Evolutionary conservation across 92 coral and sea anemone species (phyloP).

Genomic region (Plumapathes pennacea): DNA sequence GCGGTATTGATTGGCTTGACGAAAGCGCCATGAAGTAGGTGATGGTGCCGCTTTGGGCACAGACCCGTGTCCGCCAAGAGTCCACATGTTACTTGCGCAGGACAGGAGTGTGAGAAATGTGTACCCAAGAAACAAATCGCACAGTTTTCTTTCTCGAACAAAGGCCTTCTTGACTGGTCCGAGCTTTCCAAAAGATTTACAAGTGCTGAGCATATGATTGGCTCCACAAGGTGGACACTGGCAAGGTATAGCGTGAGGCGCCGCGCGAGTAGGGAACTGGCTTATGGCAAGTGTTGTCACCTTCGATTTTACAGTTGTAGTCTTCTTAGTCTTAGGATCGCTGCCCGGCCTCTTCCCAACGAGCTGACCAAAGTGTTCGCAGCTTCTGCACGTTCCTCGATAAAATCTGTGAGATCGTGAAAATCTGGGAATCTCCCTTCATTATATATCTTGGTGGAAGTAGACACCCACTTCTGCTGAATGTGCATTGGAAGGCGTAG

Average conservation of each 20-base stretch:
- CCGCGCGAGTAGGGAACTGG: background rate
- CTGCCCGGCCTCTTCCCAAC: no score
- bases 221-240: constrained; percentile 6
- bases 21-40: no score
- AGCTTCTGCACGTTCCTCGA: constrained; percentile 34
- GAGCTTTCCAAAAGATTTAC: constrained; percentile 1
- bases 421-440: constrained; percentile 26
- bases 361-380: constrained; percentile 31
- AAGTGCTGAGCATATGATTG: constrained; percentile 2
- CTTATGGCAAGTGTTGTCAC: no score
- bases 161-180: constrained; percentile 1
- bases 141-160: constrained; percentile 8
- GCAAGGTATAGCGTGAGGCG: background rate
- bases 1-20: no score
- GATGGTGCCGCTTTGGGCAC: no score
- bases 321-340: no score
- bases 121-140: constrained; percentile 6
- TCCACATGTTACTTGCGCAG: background rate
- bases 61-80: no score
- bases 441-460: constrained; percentile 15
- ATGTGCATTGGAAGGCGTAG: constrained; percentile 27
- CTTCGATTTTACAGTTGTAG: no score
- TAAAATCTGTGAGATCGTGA: constrained; percentile 13
- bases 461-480: constrained; percentile 25
- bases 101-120: constrained; percentile 1